Evolutionary conservation across 1,140 invertebrate species (phyloP).

Genomic region (Kradibia gibbosae): DNA sequence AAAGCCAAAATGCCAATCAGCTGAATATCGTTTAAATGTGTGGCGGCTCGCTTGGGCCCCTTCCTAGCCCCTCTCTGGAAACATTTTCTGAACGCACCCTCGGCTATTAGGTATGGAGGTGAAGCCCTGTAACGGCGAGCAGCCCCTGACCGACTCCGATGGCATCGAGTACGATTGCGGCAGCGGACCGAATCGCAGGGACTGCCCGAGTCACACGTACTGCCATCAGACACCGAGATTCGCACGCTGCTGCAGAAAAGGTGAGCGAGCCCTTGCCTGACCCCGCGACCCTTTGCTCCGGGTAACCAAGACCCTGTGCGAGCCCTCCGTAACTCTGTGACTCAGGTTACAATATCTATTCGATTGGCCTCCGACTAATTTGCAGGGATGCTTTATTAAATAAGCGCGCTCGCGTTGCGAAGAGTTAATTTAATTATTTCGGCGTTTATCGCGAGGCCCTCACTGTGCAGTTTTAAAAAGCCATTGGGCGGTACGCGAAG

Average conservation of each 20-base stretch:
- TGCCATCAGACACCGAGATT: conserved; percentile 87
- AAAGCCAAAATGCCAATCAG: neutral
- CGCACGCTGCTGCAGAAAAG: conserved; percentile 87
- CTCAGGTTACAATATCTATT: no score
- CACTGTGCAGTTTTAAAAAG: no score
- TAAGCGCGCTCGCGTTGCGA: no score
- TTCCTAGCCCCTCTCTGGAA: neutral
- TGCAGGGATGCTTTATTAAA: no score
- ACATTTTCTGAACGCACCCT: conserved; percentile 2
- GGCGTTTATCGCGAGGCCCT: no score
- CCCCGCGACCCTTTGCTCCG: no score
- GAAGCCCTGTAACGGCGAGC: conserved; percentile 88
- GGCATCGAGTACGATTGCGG: conserved; percentile 88
- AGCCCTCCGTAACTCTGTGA: no score
- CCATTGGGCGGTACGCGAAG: no score
- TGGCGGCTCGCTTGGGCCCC: neutral
- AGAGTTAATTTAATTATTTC: no score
- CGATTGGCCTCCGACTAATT: no score
- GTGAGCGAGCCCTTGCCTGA: conserved; percentile 67
- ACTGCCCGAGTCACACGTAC: conserved; percentile 87
- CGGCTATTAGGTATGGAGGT: conserved; percentile 83
- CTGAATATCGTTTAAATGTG: neutral
- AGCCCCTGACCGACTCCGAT: conserved; percentile 80
- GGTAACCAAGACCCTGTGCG: no score
- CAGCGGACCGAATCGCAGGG: conserved; percentile 82